phyloP scores from a whole-genome alignment of 2,888 invertebrate species.

The Synanthedon formicaeformis region DNA sequence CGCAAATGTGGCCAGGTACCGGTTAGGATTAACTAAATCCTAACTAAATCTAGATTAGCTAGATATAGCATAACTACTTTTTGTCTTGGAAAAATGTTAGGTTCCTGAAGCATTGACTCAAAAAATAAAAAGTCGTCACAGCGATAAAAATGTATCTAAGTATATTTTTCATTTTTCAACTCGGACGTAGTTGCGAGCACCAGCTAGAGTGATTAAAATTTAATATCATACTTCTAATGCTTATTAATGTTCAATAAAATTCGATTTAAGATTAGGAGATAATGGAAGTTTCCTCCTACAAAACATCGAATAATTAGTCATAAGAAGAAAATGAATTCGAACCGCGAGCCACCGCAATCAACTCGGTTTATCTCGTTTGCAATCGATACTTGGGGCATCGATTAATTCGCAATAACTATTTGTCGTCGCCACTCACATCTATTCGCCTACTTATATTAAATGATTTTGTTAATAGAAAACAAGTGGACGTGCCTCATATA shows the following conservation, averaged over 20 bases:
- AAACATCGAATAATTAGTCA: neutral
- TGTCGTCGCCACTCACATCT: conserved; percentile 57
- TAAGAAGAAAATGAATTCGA: neutral
- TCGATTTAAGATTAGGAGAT: neutral
- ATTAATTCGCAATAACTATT: conserved; percentile 65
- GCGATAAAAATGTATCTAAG: too few relatives aligned
- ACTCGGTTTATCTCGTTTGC: conserved; percentile 10
- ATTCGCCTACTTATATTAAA: conserved; percentile 51
- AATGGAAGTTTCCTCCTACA: neutral
- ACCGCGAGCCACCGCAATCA: neutral
- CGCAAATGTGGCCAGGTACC: too few relatives aligned
- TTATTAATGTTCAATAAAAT: neutral
- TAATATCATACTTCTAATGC: too few relatives aligned
- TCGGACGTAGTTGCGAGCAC: too few relatives aligned
- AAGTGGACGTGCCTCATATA: neutral
- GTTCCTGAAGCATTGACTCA: too few relatives aligned
- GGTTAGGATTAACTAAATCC: too few relatives aligned
- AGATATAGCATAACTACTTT: too few relatives aligned
- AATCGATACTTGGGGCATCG: conserved; percentile 32
- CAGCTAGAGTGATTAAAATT: too few relatives aligned
- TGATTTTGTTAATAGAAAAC: neutral
- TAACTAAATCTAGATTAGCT: too few relatives aligned
- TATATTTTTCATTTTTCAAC: too few relatives aligned
- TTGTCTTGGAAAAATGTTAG: too few relatives aligned
- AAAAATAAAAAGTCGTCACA: too few relatives aligned